These are phyloP conservation scores for Sebastes baramenuke DNA, from an alignment of 2,797 vertebrate genomes.

Conservation along the genomic window DNA sequence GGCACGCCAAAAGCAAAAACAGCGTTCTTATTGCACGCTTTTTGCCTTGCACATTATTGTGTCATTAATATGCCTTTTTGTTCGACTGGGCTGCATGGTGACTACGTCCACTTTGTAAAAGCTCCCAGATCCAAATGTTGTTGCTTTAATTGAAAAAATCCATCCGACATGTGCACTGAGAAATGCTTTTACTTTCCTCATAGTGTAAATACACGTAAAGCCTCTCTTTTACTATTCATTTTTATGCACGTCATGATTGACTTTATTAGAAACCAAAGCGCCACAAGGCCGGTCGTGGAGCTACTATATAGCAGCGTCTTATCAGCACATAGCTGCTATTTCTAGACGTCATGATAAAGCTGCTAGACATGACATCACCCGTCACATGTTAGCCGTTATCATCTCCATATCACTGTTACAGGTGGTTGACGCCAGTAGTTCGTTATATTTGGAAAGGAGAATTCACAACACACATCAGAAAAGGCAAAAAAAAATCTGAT, in stretches of 20 bases:
- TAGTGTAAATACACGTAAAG: neutral
- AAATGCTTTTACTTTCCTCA: neutral
- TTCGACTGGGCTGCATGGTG: too few relatives aligned
- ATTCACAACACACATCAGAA: neutral
- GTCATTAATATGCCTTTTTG: too few relatives aligned
- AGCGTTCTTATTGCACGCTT: too few relatives aligned
- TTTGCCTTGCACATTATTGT: too few relatives aligned
- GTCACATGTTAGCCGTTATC: neutral
- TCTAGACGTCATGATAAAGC: constrained; percentile 12
- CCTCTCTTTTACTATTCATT: neutral
- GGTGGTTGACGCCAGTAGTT: neutral
- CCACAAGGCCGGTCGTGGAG: neutral
- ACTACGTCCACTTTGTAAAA: neutral
- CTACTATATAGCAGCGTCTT: neutral
- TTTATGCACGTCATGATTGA: neutral
- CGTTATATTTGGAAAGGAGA: neutral
- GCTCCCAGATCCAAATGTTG: neutral
- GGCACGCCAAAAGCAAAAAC: too few relatives aligned
- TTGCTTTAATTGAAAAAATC: neutral
- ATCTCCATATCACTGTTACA: neutral
- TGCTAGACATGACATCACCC: constrained; percentile 35
- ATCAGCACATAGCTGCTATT: constrained; percentile 16
- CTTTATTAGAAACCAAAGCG: neutral
- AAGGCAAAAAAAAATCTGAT: neutral
- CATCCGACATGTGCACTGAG: neutral